phyloP scores from a whole-genome alignment of 2,797 vertebrate genomes.

The Pelobates cultripes region DNA sequence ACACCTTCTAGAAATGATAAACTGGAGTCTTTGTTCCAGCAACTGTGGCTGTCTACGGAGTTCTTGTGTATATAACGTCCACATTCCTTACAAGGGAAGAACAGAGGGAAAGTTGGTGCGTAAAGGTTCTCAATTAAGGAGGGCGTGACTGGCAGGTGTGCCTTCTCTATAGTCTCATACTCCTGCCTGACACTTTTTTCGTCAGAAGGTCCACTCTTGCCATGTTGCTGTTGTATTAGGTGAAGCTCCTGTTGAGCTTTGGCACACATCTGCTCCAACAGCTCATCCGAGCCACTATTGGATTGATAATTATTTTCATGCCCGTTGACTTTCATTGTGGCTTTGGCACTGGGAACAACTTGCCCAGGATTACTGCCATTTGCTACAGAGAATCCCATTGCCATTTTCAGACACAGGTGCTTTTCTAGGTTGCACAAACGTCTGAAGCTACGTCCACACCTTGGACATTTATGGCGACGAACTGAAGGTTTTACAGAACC shows the following conservation, averaged over 20 bases:
- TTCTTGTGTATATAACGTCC: background rate
- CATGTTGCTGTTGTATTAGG: slow-evolving; percentile 10
- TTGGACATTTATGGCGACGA: slow-evolving; percentile 18
- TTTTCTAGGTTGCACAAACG: slow-evolving; percentile 33
- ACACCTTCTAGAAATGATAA: too few relatives aligned
- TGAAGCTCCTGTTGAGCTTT: slow-evolving; percentile 42
- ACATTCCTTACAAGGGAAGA: background rate
- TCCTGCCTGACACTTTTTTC: too few relatives aligned
- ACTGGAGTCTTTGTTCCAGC: background rate
- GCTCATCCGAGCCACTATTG: slow-evolving; percentile 23
- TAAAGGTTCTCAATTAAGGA: background rate
- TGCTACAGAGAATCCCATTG: background rate
- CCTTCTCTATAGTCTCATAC: background rate
- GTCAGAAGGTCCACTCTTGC: background rate
- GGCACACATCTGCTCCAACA: slow-evolving; percentile 26
- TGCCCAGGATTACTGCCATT: background rate
- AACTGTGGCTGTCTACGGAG: background rate
- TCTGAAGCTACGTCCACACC: slow-evolving; percentile 34
- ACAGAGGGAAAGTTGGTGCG: background rate
- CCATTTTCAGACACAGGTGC: slow-evolving; percentile 38
- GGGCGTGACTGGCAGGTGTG: background rate
- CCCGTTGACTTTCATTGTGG: background rate
- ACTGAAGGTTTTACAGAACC: slow-evolving; percentile 3
- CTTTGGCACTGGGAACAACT: background rate
- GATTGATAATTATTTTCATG: background rate